Base-by-base conservation (phyloP, 2,888 invertebrate genomes). In the Leucoma salicis region DNA sequence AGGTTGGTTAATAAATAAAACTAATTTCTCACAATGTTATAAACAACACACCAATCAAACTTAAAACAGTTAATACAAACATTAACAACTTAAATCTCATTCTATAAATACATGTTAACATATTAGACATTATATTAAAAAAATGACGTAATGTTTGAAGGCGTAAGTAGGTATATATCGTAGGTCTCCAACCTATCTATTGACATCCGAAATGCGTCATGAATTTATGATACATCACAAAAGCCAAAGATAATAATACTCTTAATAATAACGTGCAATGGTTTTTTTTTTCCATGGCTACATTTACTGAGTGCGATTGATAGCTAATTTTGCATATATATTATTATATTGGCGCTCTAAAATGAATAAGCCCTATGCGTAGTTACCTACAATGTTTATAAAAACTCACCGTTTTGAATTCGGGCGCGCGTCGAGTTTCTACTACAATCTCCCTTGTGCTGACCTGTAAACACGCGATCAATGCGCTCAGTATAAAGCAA, bases 401-500 rank as follows among this genome's bases (percentile, higher is more conserved):
- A 69, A 64, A 68, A 89, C 88, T 87, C 81, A 87, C 87, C 83
- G 78, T 72, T 72, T 82, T 86, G 76, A 72, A 85, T 74, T 85
- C 83, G 68, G 85, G 75, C 72, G 82, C 73, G 70, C 87, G 85
- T 61, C 79, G 83, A 73, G 84, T 81, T 79, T 89, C 82, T 78
- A 86, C 76, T 66, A 87, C 79, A 75, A 86, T 83, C 82, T 81
- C 87, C 80, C 85, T 84, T 70, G 85, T 81, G 81, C 74, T 87
- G 79, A 89, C 88, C 88, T 89, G 86, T 73, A 78, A 86, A 83
- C 79, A 86, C 78, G 82, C 82, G 76, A 85, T 82, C 78, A 83
- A 78, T 80, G 77, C 76, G 76, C 80, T 81, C 75, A 81, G 74
- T 82, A 74, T 74, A 78, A 78, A 74, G 70, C 67, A 72, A 69